phyloP scores from a whole-genome alignment of 2,797 vertebrate species.

The Oreonectes daqikongensis region DNA sequence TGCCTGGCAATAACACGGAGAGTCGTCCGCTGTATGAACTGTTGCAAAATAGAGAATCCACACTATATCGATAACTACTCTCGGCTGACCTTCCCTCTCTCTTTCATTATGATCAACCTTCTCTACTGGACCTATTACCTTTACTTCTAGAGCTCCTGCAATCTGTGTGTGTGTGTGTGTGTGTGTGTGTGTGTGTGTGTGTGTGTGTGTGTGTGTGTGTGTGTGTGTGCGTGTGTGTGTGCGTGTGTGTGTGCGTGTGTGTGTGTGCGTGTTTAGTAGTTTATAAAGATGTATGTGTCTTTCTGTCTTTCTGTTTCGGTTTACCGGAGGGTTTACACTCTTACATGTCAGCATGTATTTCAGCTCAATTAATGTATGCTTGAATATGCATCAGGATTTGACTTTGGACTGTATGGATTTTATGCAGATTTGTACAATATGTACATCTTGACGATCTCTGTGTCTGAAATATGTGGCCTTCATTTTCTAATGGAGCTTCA shows the following conservation, averaged over 20 bases:
- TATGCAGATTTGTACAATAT: conserved; percentile 13
- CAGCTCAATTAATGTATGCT: conserved; percentile 51
- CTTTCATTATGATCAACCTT: conserved; percentile 88
- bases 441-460: conserved; percentile 9
- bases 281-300: conserved; percentile 40
- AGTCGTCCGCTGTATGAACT: conserved; percentile 77
- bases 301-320: conserved; percentile 31
- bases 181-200: conserved; percentile 55
- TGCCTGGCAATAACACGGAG: conserved; percentile 73
- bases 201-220: conserved; percentile 56
- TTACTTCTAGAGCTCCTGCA: conserved; percentile 79
- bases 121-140: conserved; percentile 93
- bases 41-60: conserved; percentile 88
- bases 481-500: conserved; percentile 43
- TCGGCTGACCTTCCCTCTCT: conserved; percentile 86
- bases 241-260: conserved; percentile 57
- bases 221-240: conserved; percentile 53
- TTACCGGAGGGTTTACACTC: conserved; percentile 25
- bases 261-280: conserved; percentile 49
- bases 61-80: conserved; percentile 94
- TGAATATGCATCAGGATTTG: conserved; percentile 20
- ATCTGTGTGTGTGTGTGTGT: conserved; percentile 54
- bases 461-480: conserved; percentile 47
- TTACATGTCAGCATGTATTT: conserved; percentile 59
- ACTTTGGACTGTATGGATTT: conserved; percentile 28